These are phyloP conservation scores for Gallinago jamesoni DNA, from an alignment of 2,113 vertebrate genomes.

Conservation along the genomic window DNA sequence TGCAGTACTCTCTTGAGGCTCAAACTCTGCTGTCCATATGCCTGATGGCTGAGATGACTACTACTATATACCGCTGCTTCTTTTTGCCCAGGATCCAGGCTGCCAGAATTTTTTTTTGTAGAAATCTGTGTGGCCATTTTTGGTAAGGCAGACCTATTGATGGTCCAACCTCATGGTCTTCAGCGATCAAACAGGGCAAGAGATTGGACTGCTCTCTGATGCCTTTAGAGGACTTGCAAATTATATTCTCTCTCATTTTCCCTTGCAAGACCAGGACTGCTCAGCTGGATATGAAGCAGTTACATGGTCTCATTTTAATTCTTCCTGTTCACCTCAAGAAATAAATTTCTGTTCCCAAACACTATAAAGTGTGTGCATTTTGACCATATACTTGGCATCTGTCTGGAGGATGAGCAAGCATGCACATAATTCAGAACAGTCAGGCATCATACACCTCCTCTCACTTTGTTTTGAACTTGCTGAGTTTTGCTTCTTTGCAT, in stretches of 20 bases:
- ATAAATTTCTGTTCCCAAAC: neutral
- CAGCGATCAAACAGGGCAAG: neutral
- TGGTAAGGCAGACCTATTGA: neutral
- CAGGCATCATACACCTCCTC: neutral
- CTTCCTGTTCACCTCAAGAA: neutral
- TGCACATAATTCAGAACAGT: neutral
- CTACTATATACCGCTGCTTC: neutral
- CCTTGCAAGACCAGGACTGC: accelerated
- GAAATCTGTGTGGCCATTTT: neutral
- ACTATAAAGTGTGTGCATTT: neutral
- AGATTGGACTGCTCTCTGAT: neutral
- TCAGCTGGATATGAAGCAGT: neutral
- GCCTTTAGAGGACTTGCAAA: neutral
- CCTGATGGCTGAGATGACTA: neutral
- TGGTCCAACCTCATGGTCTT: neutral
- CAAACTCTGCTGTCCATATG: neutral
- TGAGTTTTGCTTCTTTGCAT: neutral
- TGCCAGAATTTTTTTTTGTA: neutral
- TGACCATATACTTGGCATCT: neutral
- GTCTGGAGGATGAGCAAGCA: neutral
- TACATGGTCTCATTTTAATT: neutral
- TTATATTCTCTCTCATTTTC: neutral
- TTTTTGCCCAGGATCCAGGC: neutral
- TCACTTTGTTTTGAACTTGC: neutral
- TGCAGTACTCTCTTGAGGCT: neutral